Percentiles rank a stretch among this genome's conserved stretches.
Evolutionary conservation across 2,113 vertebrate species (phyloP).

Genomic region (Stomatorhinus ivindoensis): DNA sequence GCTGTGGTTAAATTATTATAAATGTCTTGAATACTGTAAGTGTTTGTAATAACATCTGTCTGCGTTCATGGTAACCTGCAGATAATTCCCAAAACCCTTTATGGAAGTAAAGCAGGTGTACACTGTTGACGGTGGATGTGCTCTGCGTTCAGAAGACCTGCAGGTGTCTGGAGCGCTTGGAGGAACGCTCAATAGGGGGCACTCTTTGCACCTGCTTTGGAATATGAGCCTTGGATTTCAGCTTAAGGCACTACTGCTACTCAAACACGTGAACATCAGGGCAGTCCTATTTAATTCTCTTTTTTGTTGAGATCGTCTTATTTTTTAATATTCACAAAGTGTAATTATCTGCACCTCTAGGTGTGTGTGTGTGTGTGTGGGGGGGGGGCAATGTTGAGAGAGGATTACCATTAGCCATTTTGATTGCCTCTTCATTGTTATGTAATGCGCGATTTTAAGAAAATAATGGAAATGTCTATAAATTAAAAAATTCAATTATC

Average conservation of each 20-base stretch:
- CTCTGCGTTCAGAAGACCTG: conserved; percentile 15
- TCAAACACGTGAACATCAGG: conserved; percentile 52
- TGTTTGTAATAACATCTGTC: neutral
- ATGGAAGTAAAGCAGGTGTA: neutral
- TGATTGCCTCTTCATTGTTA: neutral
- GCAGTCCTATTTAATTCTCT: neutral
- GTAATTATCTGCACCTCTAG: neutral
- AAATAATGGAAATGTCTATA: neutral
- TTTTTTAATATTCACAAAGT: neutral
- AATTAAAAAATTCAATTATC: neutral
- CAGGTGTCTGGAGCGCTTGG: neutral
- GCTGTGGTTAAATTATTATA: neutral
- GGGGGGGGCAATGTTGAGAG: neutral
- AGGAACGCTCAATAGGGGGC: conserved; percentile 40
- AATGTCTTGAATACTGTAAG: neutral
- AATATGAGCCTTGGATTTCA: neutral
- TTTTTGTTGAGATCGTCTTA: neutral
- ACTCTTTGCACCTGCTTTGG: conserved; percentile 40
- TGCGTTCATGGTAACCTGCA: neutral
- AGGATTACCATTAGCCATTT: neutral
- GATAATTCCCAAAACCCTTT: neutral
- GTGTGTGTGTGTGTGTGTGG: neutral
- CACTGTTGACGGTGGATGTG: neutral
- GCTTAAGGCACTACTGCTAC: neutral
- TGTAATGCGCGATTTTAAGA: neutral